Percentiles rank a stretch among this genome's conserved stretches.
These are phyloP conservation scores for Microctonus brassicae DNA, from an alignment of 2,888 invertebrate species.

Conservation along the genomic window DNA sequence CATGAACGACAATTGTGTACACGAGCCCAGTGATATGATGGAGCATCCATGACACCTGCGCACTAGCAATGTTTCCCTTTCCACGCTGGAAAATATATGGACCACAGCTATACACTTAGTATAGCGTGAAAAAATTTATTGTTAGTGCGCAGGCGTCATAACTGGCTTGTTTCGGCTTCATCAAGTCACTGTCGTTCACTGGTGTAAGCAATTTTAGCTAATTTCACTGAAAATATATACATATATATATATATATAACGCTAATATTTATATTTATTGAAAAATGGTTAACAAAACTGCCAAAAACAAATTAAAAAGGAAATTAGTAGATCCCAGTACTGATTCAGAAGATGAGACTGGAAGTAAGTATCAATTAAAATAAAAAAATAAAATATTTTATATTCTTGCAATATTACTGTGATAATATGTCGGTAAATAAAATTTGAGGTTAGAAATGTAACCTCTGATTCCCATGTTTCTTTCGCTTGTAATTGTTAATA, in stretches of 20 bases:
- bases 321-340: constrained; percentile 45
- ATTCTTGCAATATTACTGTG: neutral
- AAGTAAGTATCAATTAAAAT: constrained; percentile 47
- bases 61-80: too few relatives aligned
- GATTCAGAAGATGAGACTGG: constrained; percentile 54
- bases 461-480: constrained; percentile 9
- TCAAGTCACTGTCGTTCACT: neutral
- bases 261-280: neutral
- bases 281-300: neutral
- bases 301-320: constrained; percentile 50
- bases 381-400: neutral
- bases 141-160: too few relatives aligned
- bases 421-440: constrained; percentile 15
- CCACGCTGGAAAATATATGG: too few relatives aligned
- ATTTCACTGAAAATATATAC: neutral
- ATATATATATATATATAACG: neutral
- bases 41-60: too few relatives aligned
- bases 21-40: too few relatives aligned
- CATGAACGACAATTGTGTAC: too few relatives aligned
- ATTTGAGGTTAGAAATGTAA: constrained; percentile 29
- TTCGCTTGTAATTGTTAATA: neutral
- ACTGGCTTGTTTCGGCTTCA: too few relatives aligned
- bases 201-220: too few relatives aligned
- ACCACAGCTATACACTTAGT: too few relatives aligned
- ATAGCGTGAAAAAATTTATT: too few relatives aligned